These are phyloP conservation scores for Pyrrhia umbra DNA, from an alignment of 2,888 invertebrate species.

Conservation along the genomic window DNA sequence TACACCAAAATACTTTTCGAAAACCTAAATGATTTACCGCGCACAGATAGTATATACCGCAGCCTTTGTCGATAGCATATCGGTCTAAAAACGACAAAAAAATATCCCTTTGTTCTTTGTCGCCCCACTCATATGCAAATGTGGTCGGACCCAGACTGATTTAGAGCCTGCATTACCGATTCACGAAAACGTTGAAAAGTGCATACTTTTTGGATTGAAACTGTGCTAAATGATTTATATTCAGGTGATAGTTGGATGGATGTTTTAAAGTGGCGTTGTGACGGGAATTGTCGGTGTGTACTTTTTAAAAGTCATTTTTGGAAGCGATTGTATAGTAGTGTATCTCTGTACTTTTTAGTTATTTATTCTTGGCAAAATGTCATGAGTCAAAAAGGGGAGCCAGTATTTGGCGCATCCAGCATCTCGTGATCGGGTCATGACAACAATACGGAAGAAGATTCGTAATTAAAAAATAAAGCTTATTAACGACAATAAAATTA, in stretches of 20 bases:
- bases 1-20: conserved; percentile 54
- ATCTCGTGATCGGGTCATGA: too few species aligned
- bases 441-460: too few species aligned
- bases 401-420: too few species aligned
- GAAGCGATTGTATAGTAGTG: background rate
- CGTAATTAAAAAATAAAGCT: too few species aligned
- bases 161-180: conserved; percentile 82
- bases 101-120: conserved; percentile 86
- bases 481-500: too few species aligned
- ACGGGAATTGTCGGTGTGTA: background rate
- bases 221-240: conserved; percentile 57
- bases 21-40: conserved; percentile 79
- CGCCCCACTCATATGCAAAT: conserved; percentile 88
- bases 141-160: conserved; percentile 77
- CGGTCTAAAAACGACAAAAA: conserved; percentile 71
- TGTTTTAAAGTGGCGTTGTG: conserved; percentile 10
- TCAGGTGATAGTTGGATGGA: conserved; percentile 34
- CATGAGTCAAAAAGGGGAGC: too few species aligned
- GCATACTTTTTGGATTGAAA: conserved; percentile 64
- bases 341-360: too few species aligned
- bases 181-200: conserved; percentile 80
- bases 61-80: conserved; percentile 82
- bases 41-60: conserved; percentile 77
- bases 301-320: background rate
- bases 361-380: too few species aligned